Evolutionary conservation across 2,888 invertebrate species (phyloP).

Genomic region (Trachelus stipa): DNA sequence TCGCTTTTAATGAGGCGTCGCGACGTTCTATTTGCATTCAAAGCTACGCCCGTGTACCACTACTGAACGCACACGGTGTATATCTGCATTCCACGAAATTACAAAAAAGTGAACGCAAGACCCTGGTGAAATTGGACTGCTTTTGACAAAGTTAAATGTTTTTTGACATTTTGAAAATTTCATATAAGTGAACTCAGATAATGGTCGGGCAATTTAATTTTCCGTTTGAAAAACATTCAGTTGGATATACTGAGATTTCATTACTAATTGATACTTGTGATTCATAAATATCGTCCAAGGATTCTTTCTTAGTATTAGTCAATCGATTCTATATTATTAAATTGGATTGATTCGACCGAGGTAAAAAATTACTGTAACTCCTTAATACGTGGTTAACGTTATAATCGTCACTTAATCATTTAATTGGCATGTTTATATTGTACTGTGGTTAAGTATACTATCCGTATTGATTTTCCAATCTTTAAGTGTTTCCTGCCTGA

Average conservation of each 20-base stretch:
- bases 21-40: slow-evolving; percentile 40
- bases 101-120: slow-evolving; percentile 27
- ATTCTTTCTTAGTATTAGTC: too few relatives aligned
- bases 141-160: neutral
- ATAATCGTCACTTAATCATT: neutral
- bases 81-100: slow-evolving; percentile 37
- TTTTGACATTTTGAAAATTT: neutral
- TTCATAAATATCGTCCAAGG: too few relatives aligned
- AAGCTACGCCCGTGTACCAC: slow-evolving; percentile 33
- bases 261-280: too few relatives aligned
- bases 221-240: too few relatives aligned
- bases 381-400: too few relatives aligned
- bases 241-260: too few relatives aligned
- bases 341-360: too few relatives aligned
- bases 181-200: neutral
- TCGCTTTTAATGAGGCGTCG: slow-evolving; percentile 49
- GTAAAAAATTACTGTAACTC: too few relatives aligned
- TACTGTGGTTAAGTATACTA: neutral
- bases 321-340: too few relatives aligned
- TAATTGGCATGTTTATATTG: neutral
- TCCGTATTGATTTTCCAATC: neutral
- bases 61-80: slow-evolving; percentile 3
- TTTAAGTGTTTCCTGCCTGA: neutral
- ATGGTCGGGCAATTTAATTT: neutral
- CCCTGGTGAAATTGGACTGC: neutral